Conservation (phyloP, 2,797 vertebrate genomes). For the Huso huso region DNA sequence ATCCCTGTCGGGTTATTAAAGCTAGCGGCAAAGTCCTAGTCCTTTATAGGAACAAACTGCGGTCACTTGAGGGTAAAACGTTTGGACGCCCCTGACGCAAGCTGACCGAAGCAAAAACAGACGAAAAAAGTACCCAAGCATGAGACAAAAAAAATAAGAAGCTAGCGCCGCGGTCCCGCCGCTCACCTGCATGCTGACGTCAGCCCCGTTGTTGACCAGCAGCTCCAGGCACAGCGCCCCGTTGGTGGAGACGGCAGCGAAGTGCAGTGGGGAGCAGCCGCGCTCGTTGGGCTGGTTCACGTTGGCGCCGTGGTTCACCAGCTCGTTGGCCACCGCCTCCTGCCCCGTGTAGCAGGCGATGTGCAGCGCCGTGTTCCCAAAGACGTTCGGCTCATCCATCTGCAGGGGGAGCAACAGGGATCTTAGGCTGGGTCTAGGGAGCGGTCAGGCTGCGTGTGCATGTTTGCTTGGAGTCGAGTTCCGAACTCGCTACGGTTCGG, state of each 20-base stretch:
- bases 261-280: constrained; percentile 88
- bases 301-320: constrained; percentile 89
- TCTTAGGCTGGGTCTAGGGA: too few relatives aligned
- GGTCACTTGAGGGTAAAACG: too few relatives aligned
- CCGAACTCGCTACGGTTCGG: too few relatives aligned
- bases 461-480: too few relatives aligned
- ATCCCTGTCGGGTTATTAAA: too few relatives aligned
- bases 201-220: constrained; percentile 90
- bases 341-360: constrained; percentile 93
- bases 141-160: too few relatives aligned
- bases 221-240: constrained; percentile 93
- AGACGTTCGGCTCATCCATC: constrained; percentile 89
- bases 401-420: constrained; percentile 25
- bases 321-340: constrained; percentile 85
- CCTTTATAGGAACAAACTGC: too few relatives aligned
- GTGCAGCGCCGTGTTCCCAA: constrained; percentile 91
- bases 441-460: too few relatives aligned
- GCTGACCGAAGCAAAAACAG: too few relatives aligned
- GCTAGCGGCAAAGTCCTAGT: too few relatives aligned
- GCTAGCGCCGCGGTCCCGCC: neutral
- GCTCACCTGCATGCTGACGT: constrained; percentile 89
- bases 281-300: constrained; percentile 91
- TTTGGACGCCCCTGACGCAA: too few relatives aligned
- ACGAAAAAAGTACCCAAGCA: too few relatives aligned
- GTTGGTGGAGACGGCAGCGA: constrained; percentile 91